phyloP scores from a whole-genome alignment of 2,113 vertebrate genomes.

The Sialia sialis region DNA sequence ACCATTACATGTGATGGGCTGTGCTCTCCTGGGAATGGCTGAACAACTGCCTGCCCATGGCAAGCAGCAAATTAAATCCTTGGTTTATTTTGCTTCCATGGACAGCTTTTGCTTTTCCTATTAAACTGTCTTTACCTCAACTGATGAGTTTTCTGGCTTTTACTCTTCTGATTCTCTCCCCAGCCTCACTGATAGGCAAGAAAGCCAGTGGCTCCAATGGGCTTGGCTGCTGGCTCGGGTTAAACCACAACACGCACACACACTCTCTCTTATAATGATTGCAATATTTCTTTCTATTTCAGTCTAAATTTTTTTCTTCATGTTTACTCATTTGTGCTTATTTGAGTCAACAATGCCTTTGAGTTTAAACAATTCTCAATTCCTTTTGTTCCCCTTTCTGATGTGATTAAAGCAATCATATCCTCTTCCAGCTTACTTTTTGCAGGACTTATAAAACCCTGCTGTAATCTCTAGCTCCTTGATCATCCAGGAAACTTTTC shows the following conservation, averaged over 20 bases:
- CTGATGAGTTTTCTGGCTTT: not conserved
- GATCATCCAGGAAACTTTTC: not conserved
- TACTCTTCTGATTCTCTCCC: not conserved
- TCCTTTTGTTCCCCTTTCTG: not conserved
- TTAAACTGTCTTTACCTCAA: not conserved
- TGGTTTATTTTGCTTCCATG: not conserved
- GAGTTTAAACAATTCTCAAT: not conserved
- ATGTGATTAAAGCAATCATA: not conserved
- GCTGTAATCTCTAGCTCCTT: not conserved
- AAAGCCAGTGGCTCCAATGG: accelerated
- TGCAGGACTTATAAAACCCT: not conserved
- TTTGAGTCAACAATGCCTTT: not conserved
- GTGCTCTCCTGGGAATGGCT: not conserved
- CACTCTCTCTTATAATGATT: not conserved
- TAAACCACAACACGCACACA: not conserved
- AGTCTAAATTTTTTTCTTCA: not conserved
- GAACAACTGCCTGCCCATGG: not conserved
- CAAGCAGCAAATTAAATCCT: not conserved
- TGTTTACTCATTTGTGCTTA: not conserved
- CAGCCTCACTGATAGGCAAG: not conserved
- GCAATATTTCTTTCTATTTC: not conserved
- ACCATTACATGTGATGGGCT: not conserved
- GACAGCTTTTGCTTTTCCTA: not conserved
- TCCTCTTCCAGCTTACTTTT: not conserved
- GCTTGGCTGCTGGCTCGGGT: not conserved